Evolutionary conservation across 2,888 invertebrate species (phyloP).

Genomic region (Epinotia brunnichana): DNA sequence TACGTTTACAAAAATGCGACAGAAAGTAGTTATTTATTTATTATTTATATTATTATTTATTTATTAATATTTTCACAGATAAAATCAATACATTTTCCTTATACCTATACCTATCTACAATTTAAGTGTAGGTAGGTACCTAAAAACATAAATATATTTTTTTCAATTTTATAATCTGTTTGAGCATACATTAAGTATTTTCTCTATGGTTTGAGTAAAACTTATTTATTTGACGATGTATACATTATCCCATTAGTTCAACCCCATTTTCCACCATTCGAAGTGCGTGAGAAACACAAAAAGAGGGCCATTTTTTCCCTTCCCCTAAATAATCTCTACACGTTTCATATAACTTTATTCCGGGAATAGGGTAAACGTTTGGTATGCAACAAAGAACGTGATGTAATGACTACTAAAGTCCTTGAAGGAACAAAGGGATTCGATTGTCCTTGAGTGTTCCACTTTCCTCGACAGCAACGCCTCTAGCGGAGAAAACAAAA

Average conservation of each 20-base stretch:
- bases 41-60: too few relatives aligned
- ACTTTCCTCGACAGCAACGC: constrained; percentile 51
- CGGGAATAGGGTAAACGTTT: constrained; percentile 28
- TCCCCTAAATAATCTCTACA: constrained; percentile 21
- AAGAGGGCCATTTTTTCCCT: constrained; percentile 4
- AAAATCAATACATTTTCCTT: too few relatives aligned
- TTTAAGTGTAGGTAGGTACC: too few relatives aligned
- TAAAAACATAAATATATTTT: too few relatives aligned
- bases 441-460: constrained; percentile 37
- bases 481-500: constrained; percentile 50
- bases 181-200: too few relatives aligned
- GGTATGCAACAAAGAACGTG: constrained; percentile 26
- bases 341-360: constrained; percentile 19
- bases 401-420: constrained; percentile 33
- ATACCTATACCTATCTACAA: too few relatives aligned
- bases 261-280: neutral
- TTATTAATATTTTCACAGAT: too few relatives aligned
- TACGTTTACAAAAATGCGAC: too few relatives aligned
- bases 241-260: neutral
- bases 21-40: too few relatives aligned
- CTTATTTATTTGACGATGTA: neutral
- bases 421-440: constrained; percentile 37
- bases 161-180: neutral
- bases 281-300: constrained; percentile 1
- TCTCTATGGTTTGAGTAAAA: neutral